Base-by-base conservation (phyloP, 2,888 invertebrate genomes). In the Anoplius nigerrimus region DNA sequence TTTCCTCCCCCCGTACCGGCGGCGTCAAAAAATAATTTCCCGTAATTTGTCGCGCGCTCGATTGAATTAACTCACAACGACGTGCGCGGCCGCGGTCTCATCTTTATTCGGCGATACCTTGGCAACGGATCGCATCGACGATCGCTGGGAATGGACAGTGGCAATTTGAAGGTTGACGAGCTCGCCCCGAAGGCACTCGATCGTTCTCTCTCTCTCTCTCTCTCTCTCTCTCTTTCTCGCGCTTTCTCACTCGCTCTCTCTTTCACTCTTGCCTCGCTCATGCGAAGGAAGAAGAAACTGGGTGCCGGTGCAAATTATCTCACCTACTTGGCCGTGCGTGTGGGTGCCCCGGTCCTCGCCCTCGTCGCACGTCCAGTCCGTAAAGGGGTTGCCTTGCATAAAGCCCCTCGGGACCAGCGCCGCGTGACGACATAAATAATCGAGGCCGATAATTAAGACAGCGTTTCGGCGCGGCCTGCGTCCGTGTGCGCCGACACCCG, bases 361-460 rank as follows among this genome's bases (percentile, higher is more conserved):
- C 18, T 48, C 3, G n/a, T 3, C 46, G 48, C 48, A 48, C 48
- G 16, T n/a, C 48, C n/a, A 48, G 48, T 16, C n/a, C 48, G n/a
- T 48, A 3, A 18, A 48, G 18, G 48, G 48, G 48, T 48, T n/a
- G 16, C 8, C 48, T 48, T n/a, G 34, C 34, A 34, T 34, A 34
- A 34, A 34, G 34, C 34, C 48, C 48, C 18, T 48, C 48, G 48
- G 16, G 48, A 18, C 11, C 48, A 18, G 48, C 48, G 48, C n/a
- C 11, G 55, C 75, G 56, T 55, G 66, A 66, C 63, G 66, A 64
- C 72, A 77, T 83, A 82, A 84, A 83, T 84, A 82, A 82, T 78
- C 73, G 65, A 53, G 66, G 61, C 63, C 69, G 81, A 84, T 84
- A 85, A 84, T 85, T 84, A 84, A 85, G 85, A 85, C 73, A 76